Evolutionary conservation across 1,140 invertebrate genomes (phyloP).

Genomic region (Trichonephila clavipes): DNA sequence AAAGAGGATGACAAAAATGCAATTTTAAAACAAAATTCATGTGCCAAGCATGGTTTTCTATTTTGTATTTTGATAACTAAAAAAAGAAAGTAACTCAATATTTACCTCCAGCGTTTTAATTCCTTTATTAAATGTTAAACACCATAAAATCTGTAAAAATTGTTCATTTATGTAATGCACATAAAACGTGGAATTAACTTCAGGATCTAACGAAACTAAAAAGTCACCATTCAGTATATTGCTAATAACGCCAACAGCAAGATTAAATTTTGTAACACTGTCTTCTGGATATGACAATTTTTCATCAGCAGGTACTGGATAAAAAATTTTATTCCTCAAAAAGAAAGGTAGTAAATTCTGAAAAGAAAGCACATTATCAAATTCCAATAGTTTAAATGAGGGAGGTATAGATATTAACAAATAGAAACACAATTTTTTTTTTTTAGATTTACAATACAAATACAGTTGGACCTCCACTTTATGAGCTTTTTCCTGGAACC

Average conservation of each 20-base stretch:
- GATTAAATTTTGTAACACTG: background rate
- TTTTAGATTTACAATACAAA: too few relatives aligned
- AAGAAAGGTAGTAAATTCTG: background rate
- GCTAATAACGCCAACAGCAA: background rate
- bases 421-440: too few relatives aligned
- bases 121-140: slow-evolving; percentile 1
- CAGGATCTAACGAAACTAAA: background rate
- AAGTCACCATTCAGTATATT: background rate
- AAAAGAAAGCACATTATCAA: background rate
- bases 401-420: too few relatives aligned
- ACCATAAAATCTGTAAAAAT: slow-evolving; percentile 23
- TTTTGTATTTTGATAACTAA: too few relatives aligned
- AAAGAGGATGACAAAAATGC: background rate
- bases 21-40: background rate
- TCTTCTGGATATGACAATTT: background rate
- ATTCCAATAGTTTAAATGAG: too few relatives aligned
- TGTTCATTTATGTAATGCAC: slow-evolving; percentile 22
- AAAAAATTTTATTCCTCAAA: slow-evolving; percentile 57
- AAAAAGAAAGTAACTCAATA: background rate
- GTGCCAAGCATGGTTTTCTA: background rate
- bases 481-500: too few relatives aligned
- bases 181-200: background rate
- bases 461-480: too few relatives aligned
- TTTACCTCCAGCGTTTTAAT: background rate
- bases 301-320: background rate